Base-by-base conservation (phyloP, 2,797 vertebrate genomes). In the Bucorvus abyssinicus region DNA sequence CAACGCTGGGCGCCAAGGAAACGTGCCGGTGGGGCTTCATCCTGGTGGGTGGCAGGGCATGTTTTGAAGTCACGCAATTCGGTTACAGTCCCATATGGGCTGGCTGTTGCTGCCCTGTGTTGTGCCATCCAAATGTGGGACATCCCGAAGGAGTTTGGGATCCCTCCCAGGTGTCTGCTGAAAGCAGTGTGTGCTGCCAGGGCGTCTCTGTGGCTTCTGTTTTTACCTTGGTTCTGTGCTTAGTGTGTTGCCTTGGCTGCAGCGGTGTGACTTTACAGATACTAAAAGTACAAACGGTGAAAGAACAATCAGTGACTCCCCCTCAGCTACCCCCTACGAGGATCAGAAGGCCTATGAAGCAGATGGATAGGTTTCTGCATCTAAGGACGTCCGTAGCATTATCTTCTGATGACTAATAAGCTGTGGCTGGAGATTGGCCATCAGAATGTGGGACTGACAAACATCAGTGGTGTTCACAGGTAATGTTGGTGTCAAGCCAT, bases 11-110 rank as follows among this genome's bases (percentile, higher is more conserved):
- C 1, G 1, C 69, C 60, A 26, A 32, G 70, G 40, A 38, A 53
- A 18, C 0, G 1, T 1, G 2, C 63, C 2, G 2, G 29, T 4
- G 3, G 49, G 29, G 52, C 65, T 56, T 64, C 65, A 23, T 74
- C 65, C 71, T 29, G 32, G 65, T 85, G 84, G 75, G 75, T 84
- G 79, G 89, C 75, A 32, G 70, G 34, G 34, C 14, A 40, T n/a
- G 12, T 40, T 49, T 34, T 5, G 1, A 36, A 53, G 36, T 29
- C 12, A 0, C 26, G 40, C 32, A 30, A 60, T 18, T 17, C 14
- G 6, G n/a, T 36, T 27, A 10, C 63, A 30, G 26, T 56, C 30
- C 18, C 0, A 0, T 30, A 2, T 16, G 47, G 70, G 55, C 60
- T 73, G 47, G 50, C 23, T 64, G 69, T 60, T n/a, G 26, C 56